phyloP scores from a whole-genome alignment of 1,140 invertebrate species.

The Drosophila pruinosa region DNA sequence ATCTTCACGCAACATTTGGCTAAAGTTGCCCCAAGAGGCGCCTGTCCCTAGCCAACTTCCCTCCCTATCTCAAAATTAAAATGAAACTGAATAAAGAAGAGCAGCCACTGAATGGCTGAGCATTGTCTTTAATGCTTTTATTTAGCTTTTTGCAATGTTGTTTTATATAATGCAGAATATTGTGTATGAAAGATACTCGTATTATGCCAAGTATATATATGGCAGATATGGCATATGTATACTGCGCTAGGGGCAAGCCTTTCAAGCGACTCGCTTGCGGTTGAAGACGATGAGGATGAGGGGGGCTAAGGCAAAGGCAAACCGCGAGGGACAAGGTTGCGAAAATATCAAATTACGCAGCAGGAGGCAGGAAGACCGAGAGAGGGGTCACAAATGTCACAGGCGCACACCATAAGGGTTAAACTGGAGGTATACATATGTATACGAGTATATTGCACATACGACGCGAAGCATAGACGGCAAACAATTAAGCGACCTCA shows the following conservation, averaged over 20 bases:
- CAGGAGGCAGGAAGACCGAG: not conserved
- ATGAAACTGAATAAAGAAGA: not conserved
- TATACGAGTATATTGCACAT: conserved; percentile 38
- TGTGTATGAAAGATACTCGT: not conserved
- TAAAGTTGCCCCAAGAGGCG: conserved; percentile 13
- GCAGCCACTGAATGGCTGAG: conserved; percentile 40
- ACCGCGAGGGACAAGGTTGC: conserved; percentile 62
- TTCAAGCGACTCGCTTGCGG: conserved; percentile 52
- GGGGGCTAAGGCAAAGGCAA: conserved; percentile 29
- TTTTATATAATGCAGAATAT: not conserved
- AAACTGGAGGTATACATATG: not conserved
- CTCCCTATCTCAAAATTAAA: conserved; percentile 2
- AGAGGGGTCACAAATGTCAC: not conserved
- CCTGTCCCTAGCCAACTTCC: not conserved
- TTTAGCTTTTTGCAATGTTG: not conserved
- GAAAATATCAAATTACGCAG: conserved; percentile 57
- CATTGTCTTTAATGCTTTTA: conserved; percentile 37
- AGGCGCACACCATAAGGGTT: conserved; percentile 26
- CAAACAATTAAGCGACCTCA: conserved; percentile 76
- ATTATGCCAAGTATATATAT: not conserved
- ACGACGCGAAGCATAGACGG: conserved; percentile 40
- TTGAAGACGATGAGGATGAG: conserved; percentile 22
- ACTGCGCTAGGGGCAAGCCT: conserved; percentile 46
- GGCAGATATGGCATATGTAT: conserved; percentile 28
- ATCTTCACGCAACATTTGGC: conserved; percentile 71